Percentiles rank a stretch among this genome's conserved stretches.
These are phyloP conservation scores for Psittacula cyanocephala DNA, from an alignment of 2,113 vertebrate species.

Conservation along the genomic window DNA sequence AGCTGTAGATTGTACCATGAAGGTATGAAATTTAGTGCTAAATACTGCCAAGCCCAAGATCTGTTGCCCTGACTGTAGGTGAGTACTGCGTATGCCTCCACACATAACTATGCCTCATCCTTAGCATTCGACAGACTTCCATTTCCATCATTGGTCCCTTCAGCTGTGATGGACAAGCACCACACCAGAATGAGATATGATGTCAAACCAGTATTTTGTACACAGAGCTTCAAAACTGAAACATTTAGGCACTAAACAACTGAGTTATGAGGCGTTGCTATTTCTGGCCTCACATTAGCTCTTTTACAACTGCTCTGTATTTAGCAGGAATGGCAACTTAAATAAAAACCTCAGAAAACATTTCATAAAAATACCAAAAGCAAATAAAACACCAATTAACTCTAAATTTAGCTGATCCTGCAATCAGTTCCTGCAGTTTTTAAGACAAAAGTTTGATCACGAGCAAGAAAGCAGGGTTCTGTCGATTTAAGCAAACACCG, in stretches of 20 bases:
- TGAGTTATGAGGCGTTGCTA: neutral
- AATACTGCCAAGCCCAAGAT: neutral
- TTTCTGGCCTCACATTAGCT: neutral
- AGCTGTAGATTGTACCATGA: neutral
- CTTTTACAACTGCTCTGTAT: neutral
- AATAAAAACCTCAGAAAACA: neutral
- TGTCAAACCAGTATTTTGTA: neutral
- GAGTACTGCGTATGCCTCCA: neutral
- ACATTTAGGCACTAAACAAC: neutral
- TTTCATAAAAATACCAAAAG: neutral
- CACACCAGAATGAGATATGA: neutral
- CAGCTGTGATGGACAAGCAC: neutral
- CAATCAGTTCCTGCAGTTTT: neutral
- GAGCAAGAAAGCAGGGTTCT: neutral
- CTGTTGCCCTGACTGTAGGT: neutral
- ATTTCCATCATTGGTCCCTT: neutral
- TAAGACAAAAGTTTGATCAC: neutral
- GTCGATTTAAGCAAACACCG: neutral
- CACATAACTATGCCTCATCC: neutral
- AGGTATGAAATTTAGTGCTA: neutral
- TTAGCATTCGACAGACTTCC: accelerated
- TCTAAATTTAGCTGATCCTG: neutral
- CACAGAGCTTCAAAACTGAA: neutral
- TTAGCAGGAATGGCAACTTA: neutral
- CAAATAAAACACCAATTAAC: neutral